These are phyloP conservation scores for Callyntrura guangdongensis DNA, from an alignment of 2,888 invertebrate genomes.

Conservation along the genomic window DNA sequence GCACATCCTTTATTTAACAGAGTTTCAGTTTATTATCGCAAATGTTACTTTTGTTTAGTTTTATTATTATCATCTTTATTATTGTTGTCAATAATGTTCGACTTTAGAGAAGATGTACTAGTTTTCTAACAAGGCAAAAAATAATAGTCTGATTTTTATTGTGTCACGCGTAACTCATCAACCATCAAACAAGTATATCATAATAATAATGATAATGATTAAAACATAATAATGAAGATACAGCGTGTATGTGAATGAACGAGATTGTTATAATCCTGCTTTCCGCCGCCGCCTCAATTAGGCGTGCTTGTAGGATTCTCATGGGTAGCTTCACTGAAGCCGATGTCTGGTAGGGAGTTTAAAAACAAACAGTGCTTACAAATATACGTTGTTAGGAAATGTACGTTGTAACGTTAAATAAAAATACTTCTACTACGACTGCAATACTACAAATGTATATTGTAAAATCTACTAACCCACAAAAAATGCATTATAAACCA, in stretches of 20 bases:
- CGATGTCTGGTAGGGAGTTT: constrained; percentile 18
- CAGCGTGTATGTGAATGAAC: constrained; percentile 16
- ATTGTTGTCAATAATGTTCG: no score
- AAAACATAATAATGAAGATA: constrained; percentile 41
- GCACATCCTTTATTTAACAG: constrained; percentile 39
- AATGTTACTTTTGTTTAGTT: neutral
- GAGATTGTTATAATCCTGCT: constrained; percentile 77
- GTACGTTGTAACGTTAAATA: no score
- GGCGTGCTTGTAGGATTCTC: constrained; percentile 74
- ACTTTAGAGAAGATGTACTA: constrained; percentile 2
- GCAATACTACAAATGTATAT: no score
- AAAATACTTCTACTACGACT: neutral
- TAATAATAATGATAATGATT: no score
- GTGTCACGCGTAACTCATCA: constrained; percentile 38
- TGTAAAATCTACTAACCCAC: constrained; percentile 54
- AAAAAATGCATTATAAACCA: constrained; percentile 61
- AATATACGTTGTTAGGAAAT: constrained; percentile 27
- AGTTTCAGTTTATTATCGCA: constrained; percentile 37
- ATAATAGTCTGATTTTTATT: constrained; percentile 54
- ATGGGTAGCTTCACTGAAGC: constrained; percentile 77
- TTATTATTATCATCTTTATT: no score
- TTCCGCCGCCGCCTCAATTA: constrained; percentile 47
- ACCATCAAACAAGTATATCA: no score
- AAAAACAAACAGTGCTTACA: constrained; percentile 58
- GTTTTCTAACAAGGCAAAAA: constrained; percentile 24